Evolutionary conservation across 2,113 vertebrate species (phyloP).

Genomic region (Toxotes chatareus): DNA sequence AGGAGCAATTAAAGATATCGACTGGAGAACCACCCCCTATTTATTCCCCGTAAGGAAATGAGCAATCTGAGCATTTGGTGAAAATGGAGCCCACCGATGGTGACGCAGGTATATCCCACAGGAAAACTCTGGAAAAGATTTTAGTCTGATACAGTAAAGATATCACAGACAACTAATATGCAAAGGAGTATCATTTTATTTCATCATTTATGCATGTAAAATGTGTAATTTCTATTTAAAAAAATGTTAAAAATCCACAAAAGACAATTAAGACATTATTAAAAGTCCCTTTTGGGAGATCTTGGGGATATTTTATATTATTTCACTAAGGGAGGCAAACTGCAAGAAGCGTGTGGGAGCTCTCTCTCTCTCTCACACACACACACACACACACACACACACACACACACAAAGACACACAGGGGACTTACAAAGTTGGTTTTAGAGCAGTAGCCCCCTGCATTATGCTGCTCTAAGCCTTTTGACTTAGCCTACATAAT

Average conservation of each 20-base stretch:
- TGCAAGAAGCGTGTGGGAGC: not conserved
- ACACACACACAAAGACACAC: not conserved
- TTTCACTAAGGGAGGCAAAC: slow-evolving; percentile 34
- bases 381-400: too few relatives aligned
- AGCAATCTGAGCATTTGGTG: slow-evolving; percentile 35
- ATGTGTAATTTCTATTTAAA: not conserved
- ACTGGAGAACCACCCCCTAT: slow-evolving; percentile 62
- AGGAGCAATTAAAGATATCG: slow-evolving; percentile 80
- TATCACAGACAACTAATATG: not conserved
- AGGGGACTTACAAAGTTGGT: slow-evolving; percentile 62
- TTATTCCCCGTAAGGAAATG: slow-evolving; percentile 60
- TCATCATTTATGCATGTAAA: not conserved
- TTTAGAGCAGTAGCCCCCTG: slow-evolving; percentile 44
- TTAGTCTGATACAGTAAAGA: not conserved
- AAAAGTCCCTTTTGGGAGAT: not conserved
- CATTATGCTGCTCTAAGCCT: slow-evolving; percentile 68
- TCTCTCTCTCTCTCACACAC: too few relatives aligned
- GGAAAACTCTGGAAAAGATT: slow-evolving; percentile 49
- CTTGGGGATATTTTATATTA: not conserved
- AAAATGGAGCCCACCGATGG: slow-evolving; percentile 36
- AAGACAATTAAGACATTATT: not conserved
- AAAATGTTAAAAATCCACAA: not conserved
- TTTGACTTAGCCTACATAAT: slow-evolving; percentile 75
- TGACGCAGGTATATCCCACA: slow-evolving; percentile 48
- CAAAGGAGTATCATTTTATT: not conserved